Percentiles rank a stretch among this genome's conserved stretches.
Conservation (phyloP, 2,113 vertebrate genomes). For the Megaleporinus macrocephalus region DNA sequence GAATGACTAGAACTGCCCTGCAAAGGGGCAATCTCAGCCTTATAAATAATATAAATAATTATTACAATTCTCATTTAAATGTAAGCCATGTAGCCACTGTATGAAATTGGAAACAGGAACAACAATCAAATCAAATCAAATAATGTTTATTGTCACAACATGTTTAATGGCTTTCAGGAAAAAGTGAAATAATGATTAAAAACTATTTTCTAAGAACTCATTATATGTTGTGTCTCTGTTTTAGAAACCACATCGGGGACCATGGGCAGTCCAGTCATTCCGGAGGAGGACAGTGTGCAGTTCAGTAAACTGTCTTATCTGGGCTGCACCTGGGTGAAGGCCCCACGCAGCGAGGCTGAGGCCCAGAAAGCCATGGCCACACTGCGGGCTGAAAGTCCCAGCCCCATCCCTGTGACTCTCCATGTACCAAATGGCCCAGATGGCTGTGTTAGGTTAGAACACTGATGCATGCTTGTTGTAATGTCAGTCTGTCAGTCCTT, state of each 20-base stretch:
- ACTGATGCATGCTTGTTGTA: not conserved
- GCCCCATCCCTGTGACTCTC: conserved; percentile 86
- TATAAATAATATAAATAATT: not conserved
- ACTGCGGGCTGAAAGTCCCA: conserved; percentile 83
- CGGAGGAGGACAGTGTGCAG: conserved; percentile 93
- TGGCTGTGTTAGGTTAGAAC: conserved; percentile 90
- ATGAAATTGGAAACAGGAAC: too few relatives aligned
- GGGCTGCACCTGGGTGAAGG: conserved; percentile 92
- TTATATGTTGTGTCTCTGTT: not conserved
- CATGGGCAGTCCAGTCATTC: conserved; percentile 52
- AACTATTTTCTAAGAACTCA: too few relatives aligned
- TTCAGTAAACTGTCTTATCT: conserved; percentile 96
- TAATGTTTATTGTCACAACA: too few relatives aligned
- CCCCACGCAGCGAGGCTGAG: conserved; percentile 90
- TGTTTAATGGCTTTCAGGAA: too few relatives aligned
- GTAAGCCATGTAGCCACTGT: too few relatives aligned
- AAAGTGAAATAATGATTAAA: too few relatives aligned
- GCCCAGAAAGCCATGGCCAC: conserved; percentile 90
- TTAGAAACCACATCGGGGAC: conserved; percentile 34
- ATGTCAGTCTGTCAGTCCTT: too few relatives aligned
- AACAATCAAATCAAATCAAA: too few relatives aligned
- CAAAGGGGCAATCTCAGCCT: not conserved
- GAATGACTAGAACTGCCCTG: not conserved
- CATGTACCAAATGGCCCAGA: conserved; percentile 93
- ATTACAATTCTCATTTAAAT: too few relatives aligned